phyloP scores from a whole-genome alignment of 2,113 vertebrate species.

The Cnemophilus loriae region DNA sequence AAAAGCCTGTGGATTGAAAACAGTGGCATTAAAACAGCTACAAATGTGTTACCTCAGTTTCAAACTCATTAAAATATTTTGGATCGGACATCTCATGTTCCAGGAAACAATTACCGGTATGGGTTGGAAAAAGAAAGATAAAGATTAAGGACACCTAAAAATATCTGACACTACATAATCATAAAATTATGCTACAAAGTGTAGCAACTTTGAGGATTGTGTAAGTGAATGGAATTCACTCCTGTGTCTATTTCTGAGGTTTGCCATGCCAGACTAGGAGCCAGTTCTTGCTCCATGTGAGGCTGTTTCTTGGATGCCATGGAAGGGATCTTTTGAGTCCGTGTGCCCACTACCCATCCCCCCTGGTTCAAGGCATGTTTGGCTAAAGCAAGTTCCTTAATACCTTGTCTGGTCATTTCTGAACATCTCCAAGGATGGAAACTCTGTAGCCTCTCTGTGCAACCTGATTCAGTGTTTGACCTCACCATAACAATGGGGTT shows the following conservation, averaged over 20 bases:
- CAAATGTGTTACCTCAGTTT: neutral
- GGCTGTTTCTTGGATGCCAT: neutral
- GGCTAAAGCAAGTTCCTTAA: neutral
- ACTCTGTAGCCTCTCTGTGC: neutral
- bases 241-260: neutral
- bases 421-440: neutral
- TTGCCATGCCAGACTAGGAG: neutral
- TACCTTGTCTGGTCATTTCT: neutral
- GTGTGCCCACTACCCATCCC: neutral
- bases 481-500: rapidly evolving
- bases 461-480: neutral
- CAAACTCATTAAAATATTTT: neutral
- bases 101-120: neutral
- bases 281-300: neutral
- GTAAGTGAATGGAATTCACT: neutral
- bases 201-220: neutral
- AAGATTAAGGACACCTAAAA: neutral
- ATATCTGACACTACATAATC: neutral
- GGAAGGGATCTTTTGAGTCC: neutral
- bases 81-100: neutral
- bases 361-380: neutral
- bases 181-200: neutral
- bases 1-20: neutral
- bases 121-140: neutral
- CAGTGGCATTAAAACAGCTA: neutral